Evolutionary conservation across 2,113 vertebrate species (phyloP).

Genomic region (Rhinolophus sinicus): DNA sequence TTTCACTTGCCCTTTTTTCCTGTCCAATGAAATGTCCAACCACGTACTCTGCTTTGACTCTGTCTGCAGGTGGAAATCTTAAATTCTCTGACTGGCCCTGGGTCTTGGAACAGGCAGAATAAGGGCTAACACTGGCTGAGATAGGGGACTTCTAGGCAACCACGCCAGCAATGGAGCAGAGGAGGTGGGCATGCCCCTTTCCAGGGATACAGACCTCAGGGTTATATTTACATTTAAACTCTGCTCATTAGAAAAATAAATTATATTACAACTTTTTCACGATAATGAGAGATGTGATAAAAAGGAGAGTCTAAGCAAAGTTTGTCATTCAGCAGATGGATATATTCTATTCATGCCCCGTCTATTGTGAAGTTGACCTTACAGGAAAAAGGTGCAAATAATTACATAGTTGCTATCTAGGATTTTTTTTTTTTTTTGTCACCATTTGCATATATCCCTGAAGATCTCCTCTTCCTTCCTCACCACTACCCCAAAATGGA

Average conservation of each 20-base stretch:
- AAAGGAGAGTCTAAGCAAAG: not conserved
- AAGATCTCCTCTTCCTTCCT: not conserved
- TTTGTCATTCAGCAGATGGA: not conserved
- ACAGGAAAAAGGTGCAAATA: not conserved
- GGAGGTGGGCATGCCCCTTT: not conserved
- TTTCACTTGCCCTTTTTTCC: not conserved
- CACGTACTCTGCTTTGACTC: not conserved
- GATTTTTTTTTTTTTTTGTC: not conserved
- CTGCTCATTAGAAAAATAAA: not conserved
- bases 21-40: not conserved
- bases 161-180: not conserved
- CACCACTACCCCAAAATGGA: not conserved
- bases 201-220: not conserved
- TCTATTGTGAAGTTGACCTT: not conserved
- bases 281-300: not conserved
- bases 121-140: not conserved
- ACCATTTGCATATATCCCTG: not conserved
- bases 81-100: not conserved
- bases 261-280: not conserved
- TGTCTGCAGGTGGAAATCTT: not conserved
- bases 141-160: not conserved
- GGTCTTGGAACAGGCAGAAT: not conserved
- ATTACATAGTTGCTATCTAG: not conserved
- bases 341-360: not conserved
- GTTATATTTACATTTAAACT: not conserved